A percentile compares a stretch with the other conserved stretches of the same genome.
Evolutionary conservation across 2,888 invertebrate genomes (phyloP).

Genomic region (Oscheius sp.): DNA sequence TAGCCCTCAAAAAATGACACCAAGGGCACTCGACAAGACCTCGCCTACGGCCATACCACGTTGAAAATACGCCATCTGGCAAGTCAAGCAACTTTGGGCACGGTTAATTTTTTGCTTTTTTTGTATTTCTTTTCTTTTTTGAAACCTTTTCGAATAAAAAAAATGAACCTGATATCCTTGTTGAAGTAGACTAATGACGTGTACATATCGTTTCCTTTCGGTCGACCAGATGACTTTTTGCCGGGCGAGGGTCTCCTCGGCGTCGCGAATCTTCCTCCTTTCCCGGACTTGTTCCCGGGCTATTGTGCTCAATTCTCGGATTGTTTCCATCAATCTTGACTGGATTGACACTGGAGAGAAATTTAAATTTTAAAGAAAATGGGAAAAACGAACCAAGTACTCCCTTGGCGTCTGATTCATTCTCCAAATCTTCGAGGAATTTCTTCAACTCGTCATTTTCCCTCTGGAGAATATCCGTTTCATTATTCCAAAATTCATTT

Average conservation of each 20-base stretch:
- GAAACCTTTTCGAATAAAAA: no score
- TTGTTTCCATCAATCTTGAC: slow-evolving; percentile 63
- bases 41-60: no score
- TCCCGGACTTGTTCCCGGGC: slow-evolving; percentile 53
- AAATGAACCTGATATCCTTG: slow-evolving; percentile 16
- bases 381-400: slow-evolving; percentile 54
- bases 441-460: slow-evolving; percentile 63
- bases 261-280: slow-evolving; percentile 41
- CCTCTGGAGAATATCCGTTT: slow-evolving; percentile 53
- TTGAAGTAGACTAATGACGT: slow-evolving; percentile 32
- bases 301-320: slow-evolving; percentile 64
- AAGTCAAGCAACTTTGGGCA: no score
- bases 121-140: no score
- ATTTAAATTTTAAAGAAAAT: background rate
- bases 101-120: no score
- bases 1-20: no score
- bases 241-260: slow-evolving; percentile 34
- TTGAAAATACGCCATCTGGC: no score
- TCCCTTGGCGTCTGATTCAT: slow-evolving; percentile 64
- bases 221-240: slow-evolving; percentile 15
- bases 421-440: slow-evolving; percentile 67
- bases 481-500: slow-evolving; percentile 61
- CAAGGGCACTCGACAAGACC: no score
- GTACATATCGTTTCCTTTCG: slow-evolving; percentile 37
- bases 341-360: slow-evolving; percentile 62